phyloP scores from a whole-genome alignment of 1,140 invertebrate genomes.

The Cotesia typhae region DNA sequence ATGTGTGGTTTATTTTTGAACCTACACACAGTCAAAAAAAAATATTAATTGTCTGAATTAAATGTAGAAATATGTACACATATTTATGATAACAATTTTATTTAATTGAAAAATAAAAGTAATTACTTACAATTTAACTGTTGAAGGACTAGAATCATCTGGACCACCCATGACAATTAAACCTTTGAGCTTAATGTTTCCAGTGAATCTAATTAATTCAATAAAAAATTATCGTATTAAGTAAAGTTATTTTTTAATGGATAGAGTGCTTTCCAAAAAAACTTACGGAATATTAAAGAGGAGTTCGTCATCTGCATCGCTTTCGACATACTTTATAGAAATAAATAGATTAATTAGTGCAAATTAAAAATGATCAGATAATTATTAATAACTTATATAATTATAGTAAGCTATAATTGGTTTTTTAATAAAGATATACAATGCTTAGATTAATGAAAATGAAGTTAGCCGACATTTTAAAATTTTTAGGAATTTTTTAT shows the following conservation, averaged over 20 bases:
- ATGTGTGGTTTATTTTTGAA: constrained; percentile 92
- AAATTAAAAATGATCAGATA: neutral
- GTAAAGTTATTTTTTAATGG: constrained; percentile 9
- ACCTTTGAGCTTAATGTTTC: constrained; percentile 93
- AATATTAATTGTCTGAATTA: neutral
- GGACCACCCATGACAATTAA: constrained; percentile 90
- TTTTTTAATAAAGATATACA: too few relatives aligned
- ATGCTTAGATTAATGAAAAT: too few relatives aligned
- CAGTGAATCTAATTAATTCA: constrained; percentile 76
- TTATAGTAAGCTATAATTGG: too few relatives aligned
- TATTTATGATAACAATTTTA: neutral
- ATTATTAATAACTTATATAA: too few relatives aligned
- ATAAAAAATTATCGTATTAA: constrained; percentile 32
- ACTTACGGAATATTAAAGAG: constrained; percentile 92
- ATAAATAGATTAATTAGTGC: constrained; percentile 33
- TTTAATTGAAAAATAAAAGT: constrained; percentile 13
- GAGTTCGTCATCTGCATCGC: constrained; percentile 93
- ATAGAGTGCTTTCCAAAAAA: constrained; percentile 1
- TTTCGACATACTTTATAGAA: constrained; percentile 85
- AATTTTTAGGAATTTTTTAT: too few relatives aligned
- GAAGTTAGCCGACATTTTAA: too few relatives aligned
- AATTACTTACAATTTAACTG: constrained; percentile 91
- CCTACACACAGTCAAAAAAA: constrained; percentile 64
- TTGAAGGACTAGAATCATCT: constrained; percentile 81
- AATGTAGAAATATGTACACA: neutral